phyloP scores from a whole-genome alignment of 2,113 vertebrate species.

The Rhinichthys klamathensis region DNA sequence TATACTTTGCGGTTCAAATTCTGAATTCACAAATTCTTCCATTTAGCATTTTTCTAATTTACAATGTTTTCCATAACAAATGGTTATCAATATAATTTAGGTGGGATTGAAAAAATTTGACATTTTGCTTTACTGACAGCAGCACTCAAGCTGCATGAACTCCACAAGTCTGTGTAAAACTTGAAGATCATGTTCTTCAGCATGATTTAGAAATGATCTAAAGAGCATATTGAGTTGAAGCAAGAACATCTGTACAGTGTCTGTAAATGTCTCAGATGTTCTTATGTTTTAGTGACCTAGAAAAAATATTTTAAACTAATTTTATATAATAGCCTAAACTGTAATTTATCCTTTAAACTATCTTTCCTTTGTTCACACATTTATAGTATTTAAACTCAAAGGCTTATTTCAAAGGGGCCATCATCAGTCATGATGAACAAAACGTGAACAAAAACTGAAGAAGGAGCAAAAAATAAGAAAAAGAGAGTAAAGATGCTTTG shows the following conservation, averaged over 20 bases:
- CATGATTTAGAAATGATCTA: not conserved
- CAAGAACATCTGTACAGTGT: not conserved
- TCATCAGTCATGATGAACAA: not conserved
- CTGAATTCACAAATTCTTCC: not conserved
- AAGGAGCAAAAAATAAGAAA: constrained; percentile 3
- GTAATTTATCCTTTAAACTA: not conserved
- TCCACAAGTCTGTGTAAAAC: not conserved
- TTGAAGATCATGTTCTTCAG: not conserved
- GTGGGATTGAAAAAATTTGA: not conserved
- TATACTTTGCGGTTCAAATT: not conserved
- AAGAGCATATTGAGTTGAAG: too few species aligned
- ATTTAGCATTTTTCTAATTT: not conserved
- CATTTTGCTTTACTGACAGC: not conserved
- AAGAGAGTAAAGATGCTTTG: constrained; percentile 7
- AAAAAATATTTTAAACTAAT: not conserved
- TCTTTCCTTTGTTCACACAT: constrained; percentile 5
- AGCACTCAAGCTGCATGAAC: not conserved
- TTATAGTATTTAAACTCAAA: not conserved
- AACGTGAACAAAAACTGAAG: constrained; percentile 12
- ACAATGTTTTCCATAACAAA: not conserved
- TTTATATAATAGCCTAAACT: too few species aligned
- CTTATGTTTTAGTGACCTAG: not conserved
- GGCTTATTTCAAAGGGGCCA: not conserved
- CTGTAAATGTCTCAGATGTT: not conserved
- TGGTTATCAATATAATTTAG: not conserved